phyloP scores from a whole-genome alignment of 1,140 invertebrate species.

The Musca domestica region DNA sequence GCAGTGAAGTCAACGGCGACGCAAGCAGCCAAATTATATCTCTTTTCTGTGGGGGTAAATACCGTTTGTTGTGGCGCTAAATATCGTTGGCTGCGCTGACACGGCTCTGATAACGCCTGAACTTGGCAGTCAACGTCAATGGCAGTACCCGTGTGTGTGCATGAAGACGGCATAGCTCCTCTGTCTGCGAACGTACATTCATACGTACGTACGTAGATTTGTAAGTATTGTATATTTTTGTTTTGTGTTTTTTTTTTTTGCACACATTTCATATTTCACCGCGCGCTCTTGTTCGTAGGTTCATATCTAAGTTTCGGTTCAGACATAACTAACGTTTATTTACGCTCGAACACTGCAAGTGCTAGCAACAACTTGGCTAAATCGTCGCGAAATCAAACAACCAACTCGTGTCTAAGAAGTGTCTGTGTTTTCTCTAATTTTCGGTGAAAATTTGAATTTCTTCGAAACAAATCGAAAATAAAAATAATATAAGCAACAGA shows the following conservation, averaged over 20 bases:
- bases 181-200: too few species aligned
- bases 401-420: background rate
- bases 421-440: too few species aligned
- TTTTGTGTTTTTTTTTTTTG: conserved; percentile 2
- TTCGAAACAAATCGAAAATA: background rate
- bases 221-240: background rate
- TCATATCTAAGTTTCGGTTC: conserved; percentile 17
- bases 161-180: too few species aligned
- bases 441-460: too few species aligned
- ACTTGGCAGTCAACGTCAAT: too few species aligned
- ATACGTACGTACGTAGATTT: background rate
- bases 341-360: conserved; percentile 21
- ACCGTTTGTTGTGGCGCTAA: too few species aligned
- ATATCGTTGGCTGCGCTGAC: too few species aligned
- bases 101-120: too few species aligned
- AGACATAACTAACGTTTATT: conserved; percentile 21
- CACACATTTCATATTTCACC: background rate
- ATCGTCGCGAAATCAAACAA: background rate
- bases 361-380: conserved; percentile 14
- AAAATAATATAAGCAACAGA: background rate
- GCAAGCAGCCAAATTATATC: too few species aligned
- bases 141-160: too few species aligned
- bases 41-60: too few species aligned
- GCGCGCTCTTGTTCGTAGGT: background rate
- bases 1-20: background rate